Evolutionary conservation across 1,140 invertebrate species (phyloP).

Genomic region (Papilio machaon): DNA sequence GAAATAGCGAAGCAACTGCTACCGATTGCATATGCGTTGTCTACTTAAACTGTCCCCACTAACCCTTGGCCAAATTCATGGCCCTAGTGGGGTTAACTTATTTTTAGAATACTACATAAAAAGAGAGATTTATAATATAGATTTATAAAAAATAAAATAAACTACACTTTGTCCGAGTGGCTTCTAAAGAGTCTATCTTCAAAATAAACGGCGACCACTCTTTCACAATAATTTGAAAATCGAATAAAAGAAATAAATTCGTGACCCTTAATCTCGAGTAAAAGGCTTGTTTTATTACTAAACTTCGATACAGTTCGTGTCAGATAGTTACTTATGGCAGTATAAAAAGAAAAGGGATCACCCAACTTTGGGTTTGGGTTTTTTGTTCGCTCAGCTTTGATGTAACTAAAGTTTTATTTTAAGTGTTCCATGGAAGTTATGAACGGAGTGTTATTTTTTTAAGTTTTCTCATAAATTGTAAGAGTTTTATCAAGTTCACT

Average conservation of each 20-base stretch:
- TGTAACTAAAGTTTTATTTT: constrained; percentile 68
- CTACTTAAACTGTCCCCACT: too few species aligned
- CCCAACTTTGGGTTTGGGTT: constrained; percentile 72
- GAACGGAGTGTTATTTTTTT: not conserved
- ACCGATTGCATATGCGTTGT: too few species aligned
- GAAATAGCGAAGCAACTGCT: too few species aligned
- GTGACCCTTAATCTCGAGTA: constrained; percentile 27
- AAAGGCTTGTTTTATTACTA: constrained; percentile 52
- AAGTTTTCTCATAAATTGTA: not conserved
- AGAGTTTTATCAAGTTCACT: too few species aligned
- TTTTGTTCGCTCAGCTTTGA: constrained; percentile 66
- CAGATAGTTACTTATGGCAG: constrained; percentile 54
- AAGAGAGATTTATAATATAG: too few species aligned
- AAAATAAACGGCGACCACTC: not conserved
- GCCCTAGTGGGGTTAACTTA: too few species aligned
- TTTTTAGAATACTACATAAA: too few species aligned
- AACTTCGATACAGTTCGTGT: constrained; percentile 56
- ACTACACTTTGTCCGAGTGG: not conserved
- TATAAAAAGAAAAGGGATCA: constrained; percentile 67
- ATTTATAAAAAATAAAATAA: not conserved
- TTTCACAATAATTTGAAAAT: constrained; percentile 7
- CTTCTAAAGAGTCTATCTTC: not conserved
- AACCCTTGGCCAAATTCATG: too few species aligned
- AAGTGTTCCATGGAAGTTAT: constrained; percentile 44
- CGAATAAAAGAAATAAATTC: constrained; percentile 28